Evolutionary conservation across 53 echinoderm and acorn worm genomes (phyloP).

Genomic region (Astropecten irregularis): DNA sequence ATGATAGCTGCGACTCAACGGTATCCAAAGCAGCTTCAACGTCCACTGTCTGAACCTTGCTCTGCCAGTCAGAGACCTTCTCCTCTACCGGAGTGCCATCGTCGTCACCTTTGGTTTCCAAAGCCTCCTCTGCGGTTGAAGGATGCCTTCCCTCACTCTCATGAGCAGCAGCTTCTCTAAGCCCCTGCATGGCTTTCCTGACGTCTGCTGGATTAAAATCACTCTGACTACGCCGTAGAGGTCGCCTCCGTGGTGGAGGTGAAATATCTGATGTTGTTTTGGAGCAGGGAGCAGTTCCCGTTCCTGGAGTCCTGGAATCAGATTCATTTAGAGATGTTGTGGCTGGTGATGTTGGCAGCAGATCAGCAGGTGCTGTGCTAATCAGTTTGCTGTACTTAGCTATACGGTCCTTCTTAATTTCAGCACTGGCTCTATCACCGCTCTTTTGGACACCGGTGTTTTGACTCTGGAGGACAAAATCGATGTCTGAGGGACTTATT

Average conservation of each 20-base stretch:
- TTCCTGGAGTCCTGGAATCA: not conserved
- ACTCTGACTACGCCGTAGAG: constrained; percentile 34
- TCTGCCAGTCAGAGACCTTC: constrained; percentile 58
- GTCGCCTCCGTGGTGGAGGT: not conserved
- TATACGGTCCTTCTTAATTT: constrained; percentile 33
- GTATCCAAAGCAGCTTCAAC: constrained; percentile 74
- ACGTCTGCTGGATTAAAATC: constrained; percentile 26
- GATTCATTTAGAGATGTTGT: not conserved
- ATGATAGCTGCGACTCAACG: constrained; percentile 69
- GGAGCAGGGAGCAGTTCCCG: not conserved
- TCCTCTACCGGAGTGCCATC: constrained; percentile 31
- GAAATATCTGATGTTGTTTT: not conserved
- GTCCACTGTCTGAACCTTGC: constrained; percentile 62
- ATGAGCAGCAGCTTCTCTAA: not conserved
- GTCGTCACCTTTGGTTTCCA: not conserved
- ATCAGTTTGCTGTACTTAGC: constrained; percentile 15
- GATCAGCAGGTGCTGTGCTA: not conserved
- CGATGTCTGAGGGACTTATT: not conserved
- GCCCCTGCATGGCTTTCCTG: not conserved
- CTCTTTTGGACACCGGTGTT: not conserved
- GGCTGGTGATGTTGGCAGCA: not conserved
- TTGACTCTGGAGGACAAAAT: not conserved
- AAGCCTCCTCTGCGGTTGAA: not conserved
- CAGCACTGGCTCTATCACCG: constrained; percentile 22
- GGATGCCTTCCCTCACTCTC: not conserved